Conservation (phyloP, 1,140 invertebrate species). For the Sitodiplosis mosellana region DNA sequence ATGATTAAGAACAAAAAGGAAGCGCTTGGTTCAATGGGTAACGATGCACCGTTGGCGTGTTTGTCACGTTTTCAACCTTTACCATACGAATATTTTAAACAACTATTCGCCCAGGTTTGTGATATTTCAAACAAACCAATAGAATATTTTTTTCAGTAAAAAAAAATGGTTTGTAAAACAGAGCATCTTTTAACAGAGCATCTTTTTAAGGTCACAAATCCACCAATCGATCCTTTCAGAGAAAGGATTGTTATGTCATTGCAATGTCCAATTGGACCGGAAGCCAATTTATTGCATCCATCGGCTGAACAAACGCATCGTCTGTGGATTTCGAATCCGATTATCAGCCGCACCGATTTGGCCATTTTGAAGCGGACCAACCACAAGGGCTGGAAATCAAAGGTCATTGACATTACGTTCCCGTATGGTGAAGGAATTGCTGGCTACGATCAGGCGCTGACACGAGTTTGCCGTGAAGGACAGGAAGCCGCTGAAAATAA, state of each 20-base stretch:
- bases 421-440: constrained; percentile 43
- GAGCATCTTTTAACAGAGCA: no score
- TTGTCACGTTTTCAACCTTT: constrained; percentile 87
- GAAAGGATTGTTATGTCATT: constrained; percentile 98
- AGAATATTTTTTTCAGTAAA: no score
- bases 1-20: constrained; percentile 98
- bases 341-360: constrained; percentile 79
- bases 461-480: constrained; percentile 65
- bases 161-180: no score
- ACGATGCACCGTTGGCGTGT: constrained; percentile 93
- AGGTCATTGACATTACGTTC: constrained; percentile 83
- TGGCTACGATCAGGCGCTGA: constrained; percentile 61
- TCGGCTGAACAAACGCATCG: constrained; percentile 77
- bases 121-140: no score
- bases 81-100: constrained; percentile 96
- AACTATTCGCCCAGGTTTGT: constrained; percentile 98
- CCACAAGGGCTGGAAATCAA: constrained; percentile 82
- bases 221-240: constrained; percentile 98
- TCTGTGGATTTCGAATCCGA: constrained; percentile 85
- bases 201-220: constrained; percentile 99
- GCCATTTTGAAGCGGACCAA: constrained; percentile 68
- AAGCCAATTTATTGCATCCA: constrained; percentile 86
- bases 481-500: constrained; percentile 56
- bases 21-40: constrained; percentile 97
- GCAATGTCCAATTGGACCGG: constrained; percentile 77